Conservation (phyloP, 1,140 invertebrate species). For the Meloidogyne chitwoodi region DNA sequence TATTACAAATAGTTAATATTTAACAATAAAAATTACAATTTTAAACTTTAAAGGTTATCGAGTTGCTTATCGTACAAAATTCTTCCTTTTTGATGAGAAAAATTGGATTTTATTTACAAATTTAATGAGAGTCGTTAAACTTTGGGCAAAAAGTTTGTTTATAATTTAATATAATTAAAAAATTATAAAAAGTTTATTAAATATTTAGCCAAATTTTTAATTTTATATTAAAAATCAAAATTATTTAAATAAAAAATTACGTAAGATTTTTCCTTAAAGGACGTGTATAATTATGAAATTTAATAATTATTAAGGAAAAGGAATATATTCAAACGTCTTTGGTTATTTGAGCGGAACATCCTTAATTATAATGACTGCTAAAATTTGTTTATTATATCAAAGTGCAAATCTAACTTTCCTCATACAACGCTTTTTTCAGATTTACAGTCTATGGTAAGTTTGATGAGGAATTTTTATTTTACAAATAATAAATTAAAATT, state of each 20-base stretch:
- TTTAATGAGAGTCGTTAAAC: not conserved
- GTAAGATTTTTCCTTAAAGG: no score
- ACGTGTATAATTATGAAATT: not conserved
- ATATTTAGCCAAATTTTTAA: no score
- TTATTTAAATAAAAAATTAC: no score
- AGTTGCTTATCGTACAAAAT: not conserved
- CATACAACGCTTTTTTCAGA: not conserved
- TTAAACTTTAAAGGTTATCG: not conserved
- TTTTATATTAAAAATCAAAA: no score
- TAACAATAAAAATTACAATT: no score
- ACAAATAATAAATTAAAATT: no score
- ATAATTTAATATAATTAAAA: not conserved
- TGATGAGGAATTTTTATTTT: no score
- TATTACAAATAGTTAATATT: no score
- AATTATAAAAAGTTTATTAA: no score
- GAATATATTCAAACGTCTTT: not conserved
- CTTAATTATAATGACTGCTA: not conserved
- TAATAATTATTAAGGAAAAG: not conserved
- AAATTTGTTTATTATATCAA: not conserved
- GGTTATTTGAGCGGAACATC: not conserved
- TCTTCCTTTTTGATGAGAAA: not conserved
- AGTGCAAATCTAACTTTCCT: not conserved
- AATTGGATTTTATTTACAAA: not conserved
- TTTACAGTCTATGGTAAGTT: not conserved
- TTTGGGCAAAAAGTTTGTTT: not conserved